Evolutionary conservation across 2,888 invertebrate genomes (phyloP), one percentile per base, ranked within the genome.

Genomic region (Sabatieria punctata): DNA sequence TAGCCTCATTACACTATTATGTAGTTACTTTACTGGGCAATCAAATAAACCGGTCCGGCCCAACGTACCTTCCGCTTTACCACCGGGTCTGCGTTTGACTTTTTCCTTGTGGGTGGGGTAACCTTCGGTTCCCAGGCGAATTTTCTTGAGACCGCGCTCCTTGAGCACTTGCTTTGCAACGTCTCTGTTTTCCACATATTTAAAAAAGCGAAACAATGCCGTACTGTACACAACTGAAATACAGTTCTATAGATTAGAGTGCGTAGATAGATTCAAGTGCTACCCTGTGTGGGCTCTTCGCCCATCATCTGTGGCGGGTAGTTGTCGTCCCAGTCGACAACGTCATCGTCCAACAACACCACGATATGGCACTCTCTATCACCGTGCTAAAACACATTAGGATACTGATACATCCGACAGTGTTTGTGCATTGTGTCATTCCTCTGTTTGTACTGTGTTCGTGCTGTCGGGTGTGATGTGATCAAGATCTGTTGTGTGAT

Each of bases 81-180:
- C 88, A 1, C 93, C 93, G 0, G 91, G 85, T 21, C 95, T 75
- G 62, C 85, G 82, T 69, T 89, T 88, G 1, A 97, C 81, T 67
- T 97, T 99, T 66, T 99, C 97, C 65, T 95, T 97, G 73, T 95
- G 89, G 0, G 97, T 99, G 2, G 97, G 97, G 68, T 97, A 99
- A 0, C 72, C 95, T 72, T 97, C 95, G 51, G 97, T 95, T 4
- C 97, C 97, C 22, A 99, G 75, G 2, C 95, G 80, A 54, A 99
- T 97, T 66, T 99, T 99, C 69, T 99, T 99, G 47, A 99, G 72
- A 0, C 95, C 95, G 39, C 97, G 76, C 65, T 99, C 97, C 64
- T 95, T 95, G 76, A 99, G 79, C 24, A 99, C 95, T 53, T 88
- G 88, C 63, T 99, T 99, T 6, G 97, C 97, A 4, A 97, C 95